phyloP scores from a whole-genome alignment of 2,797 vertebrate genomes.

The Microctenopoma steveboyesi region DNA sequence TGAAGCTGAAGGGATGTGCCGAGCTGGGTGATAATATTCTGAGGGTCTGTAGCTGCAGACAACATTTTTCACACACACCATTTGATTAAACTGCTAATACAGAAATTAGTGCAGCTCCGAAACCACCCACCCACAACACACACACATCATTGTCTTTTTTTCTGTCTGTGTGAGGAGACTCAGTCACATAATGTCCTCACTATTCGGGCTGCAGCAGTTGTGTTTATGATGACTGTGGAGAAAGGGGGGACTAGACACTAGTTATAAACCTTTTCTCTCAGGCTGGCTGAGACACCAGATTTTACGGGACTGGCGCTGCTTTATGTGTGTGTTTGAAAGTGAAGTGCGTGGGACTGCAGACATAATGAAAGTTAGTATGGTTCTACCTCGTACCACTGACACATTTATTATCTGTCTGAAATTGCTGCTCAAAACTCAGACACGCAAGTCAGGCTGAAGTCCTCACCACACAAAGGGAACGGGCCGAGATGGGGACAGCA shows the following conservation, averaged over 20 bases:
- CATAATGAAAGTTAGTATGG: slow-evolving; percentile 37
- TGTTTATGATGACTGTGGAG: slow-evolving; percentile 53
- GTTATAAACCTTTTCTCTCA: slow-evolving; percentile 54
- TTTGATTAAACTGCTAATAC: too few relatives aligned
- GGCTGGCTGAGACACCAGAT: slow-evolving; percentile 50
- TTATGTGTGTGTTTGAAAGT: slow-evolving; percentile 23
- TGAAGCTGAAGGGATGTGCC: too few relatives aligned
- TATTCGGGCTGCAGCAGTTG: slow-evolving; percentile 4
- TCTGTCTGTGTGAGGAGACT: too few relatives aligned
- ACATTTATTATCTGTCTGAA: slow-evolving; percentile 62
- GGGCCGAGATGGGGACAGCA: not conserved
- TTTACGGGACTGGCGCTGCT: slow-evolving; percentile 48
- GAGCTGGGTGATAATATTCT: too few relatives aligned
- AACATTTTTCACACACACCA: too few relatives aligned
- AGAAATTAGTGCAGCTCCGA: too few relatives aligned
- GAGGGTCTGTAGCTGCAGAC: too few relatives aligned
- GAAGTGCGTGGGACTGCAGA: slow-evolving; percentile 27
- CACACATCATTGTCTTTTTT: not conserved
- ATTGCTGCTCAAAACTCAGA: slow-evolving; percentile 42
- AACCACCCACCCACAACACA: not conserved
- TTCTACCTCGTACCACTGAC: slow-evolving; percentile 44
- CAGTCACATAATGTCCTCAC: too few relatives aligned
- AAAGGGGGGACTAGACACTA: slow-evolving; percentile 48
- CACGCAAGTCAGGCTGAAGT: slow-evolving; percentile 25
- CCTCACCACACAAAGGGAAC: slow-evolving; percentile 29